Evolutionary conservation across 1,140 invertebrate species (phyloP).

Genomic region (Diploscapter pachys): DNA sequence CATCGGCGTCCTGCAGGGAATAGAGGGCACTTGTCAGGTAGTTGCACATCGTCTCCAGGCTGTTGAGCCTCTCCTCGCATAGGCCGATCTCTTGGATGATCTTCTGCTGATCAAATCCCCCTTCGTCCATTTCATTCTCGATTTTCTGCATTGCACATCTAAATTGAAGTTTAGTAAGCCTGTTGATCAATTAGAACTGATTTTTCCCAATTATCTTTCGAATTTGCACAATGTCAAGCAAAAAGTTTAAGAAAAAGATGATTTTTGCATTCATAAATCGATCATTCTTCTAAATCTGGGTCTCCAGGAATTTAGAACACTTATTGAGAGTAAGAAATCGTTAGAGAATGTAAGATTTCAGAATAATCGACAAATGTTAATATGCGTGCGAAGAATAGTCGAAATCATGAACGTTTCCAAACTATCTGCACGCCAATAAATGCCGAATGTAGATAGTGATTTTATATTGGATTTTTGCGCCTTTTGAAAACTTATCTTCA

Average conservation of each 20-base stretch:
- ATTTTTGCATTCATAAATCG: too few relatives aligned
- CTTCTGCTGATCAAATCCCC: conserved; percentile 12
- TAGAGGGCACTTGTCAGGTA: conserved; percentile 30
- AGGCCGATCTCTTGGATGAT: conserved; percentile 31
- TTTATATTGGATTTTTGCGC: neutral
- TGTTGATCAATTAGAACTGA: too few relatives aligned
- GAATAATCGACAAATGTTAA: too few relatives aligned
- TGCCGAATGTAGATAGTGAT: neutral
- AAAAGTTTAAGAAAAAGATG: too few relatives aligned
- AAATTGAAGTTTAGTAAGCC: too few relatives aligned
- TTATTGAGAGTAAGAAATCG: too few relatives aligned
- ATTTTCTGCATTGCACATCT: conserved; percentile 8
- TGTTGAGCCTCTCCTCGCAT: conserved; percentile 36
- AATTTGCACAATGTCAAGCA: too few relatives aligned
- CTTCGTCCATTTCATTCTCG: conserved; percentile 18
- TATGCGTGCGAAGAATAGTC: neutral
- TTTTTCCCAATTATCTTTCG: too few relatives aligned
- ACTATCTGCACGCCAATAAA: neutral
- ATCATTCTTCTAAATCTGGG: too few relatives aligned
- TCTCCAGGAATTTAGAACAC: too few relatives aligned
- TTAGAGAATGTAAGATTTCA: too few relatives aligned
- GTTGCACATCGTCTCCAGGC: conserved; percentile 44
- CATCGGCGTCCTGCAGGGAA: conserved; percentile 19
- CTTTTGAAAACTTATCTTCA: neutral
- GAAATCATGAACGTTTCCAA: neutral